Conservation (phyloP, 2,888 invertebrate species). For the Drosophila picticornis region DNA sequence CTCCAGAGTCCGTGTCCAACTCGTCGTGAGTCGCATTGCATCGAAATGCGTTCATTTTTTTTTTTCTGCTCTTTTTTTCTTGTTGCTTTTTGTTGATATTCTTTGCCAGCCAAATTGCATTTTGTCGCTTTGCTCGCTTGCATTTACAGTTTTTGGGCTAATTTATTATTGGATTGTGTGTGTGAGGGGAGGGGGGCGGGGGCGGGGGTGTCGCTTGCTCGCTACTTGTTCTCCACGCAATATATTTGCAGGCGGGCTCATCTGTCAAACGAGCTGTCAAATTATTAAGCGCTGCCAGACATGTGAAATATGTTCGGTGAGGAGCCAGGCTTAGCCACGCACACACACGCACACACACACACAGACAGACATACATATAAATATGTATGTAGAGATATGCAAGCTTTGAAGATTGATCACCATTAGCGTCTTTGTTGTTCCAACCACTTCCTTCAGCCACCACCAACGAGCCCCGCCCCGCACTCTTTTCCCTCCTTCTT, state of each 20-base stretch:
- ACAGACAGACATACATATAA: slow-evolving; percentile 1
- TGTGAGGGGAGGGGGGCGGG: background rate
- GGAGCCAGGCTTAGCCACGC: slow-evolving; percentile 42
- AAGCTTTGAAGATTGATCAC: slow-evolving; percentile 73
- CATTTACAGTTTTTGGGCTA: slow-evolving; percentile 76
- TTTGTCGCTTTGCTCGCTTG: slow-evolving; percentile 60
- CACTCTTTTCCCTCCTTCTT: slow-evolving; percentile 21
- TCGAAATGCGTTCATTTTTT: slow-evolving; percentile 48
- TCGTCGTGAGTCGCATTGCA: slow-evolving; percentile 21
- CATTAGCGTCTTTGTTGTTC: slow-evolving; percentile 49
- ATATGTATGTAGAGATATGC: slow-evolving; percentile 17
- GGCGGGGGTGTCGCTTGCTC: slow-evolving; percentile 21
- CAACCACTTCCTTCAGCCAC: background rate
- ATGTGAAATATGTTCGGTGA: slow-evolving; percentile 67
- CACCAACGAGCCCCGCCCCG: slow-evolving; percentile 5
- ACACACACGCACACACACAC: slow-evolving; percentile 6
- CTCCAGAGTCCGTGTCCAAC: slow-evolving; percentile 38
- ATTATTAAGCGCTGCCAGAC: slow-evolving; percentile 78
- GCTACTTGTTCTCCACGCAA: slow-evolving; percentile 39
- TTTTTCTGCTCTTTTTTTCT: background rate
- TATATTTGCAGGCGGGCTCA: slow-evolving; percentile 54
- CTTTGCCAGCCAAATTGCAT: slow-evolving; percentile 58
- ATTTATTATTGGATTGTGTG: slow-evolving; percentile 68
- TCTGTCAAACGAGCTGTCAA: slow-evolving; percentile 75
- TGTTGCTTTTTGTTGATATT: background rate